Evolutionary conservation across 2,888 invertebrate genomes (phyloP), one percentile per base, ranked within the genome.

Genomic region (Heliconius cydno): DNA sequence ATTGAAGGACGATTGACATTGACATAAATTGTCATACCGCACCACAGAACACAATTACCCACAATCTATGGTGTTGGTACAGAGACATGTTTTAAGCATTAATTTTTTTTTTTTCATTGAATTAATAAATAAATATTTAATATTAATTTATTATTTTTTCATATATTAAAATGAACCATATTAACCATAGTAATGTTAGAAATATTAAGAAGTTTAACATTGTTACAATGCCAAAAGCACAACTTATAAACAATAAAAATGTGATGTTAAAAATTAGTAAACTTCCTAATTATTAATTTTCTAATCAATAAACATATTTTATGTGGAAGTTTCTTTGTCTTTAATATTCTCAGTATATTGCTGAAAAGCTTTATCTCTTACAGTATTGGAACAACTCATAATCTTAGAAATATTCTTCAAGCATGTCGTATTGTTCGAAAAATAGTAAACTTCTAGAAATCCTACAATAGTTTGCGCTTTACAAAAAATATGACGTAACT

Each of bases 401-500:
- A 70, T 19, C 7, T 15, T 25, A 13, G 22, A 41, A 68, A 70
- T 70, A 41, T 41, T 41, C 15, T 6, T 7, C 19, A 67, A 67
- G 30, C 12, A 25, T 15, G 1, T 38, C n/a, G 67, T 41, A 41
- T 41, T 70, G 15, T n/a, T 25, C 25, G 25, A 46, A 70, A 70
- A 46, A 41, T 46, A 25, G 41, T 70, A 41, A 41, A 46, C n/a
- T 73, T 67, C 60, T 77, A 60, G 79, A 79, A 41, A 41, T 67
- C 34, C 25, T 63, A 30, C 19, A 60, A 52, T n/a, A 66, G 34
- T 28, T 77, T 34, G 30, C 46, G 63, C 75, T 77, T 46, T 52
- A 79, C 68, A 71, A 63, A 79, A 75, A 72, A 77, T 72, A 80
- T 92, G 90, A 92, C 92, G 91, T 92, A 91, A 92, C 79, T 9